phyloP scores from a whole-genome alignment of 2,888 invertebrate species.

The Phragmatobia fuliginosa region DNA sequence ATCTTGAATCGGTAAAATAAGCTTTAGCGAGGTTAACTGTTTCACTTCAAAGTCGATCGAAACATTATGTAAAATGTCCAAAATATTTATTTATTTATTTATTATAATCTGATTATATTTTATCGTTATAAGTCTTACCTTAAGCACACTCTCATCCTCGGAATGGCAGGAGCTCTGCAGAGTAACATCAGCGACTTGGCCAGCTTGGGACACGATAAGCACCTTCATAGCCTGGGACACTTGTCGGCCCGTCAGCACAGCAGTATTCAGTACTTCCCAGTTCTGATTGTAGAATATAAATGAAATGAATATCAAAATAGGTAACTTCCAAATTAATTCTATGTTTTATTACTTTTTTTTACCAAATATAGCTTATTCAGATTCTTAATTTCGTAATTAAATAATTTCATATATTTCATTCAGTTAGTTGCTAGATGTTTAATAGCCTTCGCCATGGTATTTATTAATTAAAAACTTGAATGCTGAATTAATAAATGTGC shows the following conservation, averaged over 20 bases:
- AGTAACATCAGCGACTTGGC: constrained; percentile 97
- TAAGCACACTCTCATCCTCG: constrained; percentile 97
- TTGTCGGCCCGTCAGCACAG: constrained; percentile 96
- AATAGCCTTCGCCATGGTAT: background rate
- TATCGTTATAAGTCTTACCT: constrained; percentile 87
- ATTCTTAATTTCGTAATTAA: too few relatives aligned
- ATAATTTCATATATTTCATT: background rate
- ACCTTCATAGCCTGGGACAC: constrained; percentile 98
- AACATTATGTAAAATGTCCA: too few relatives aligned
- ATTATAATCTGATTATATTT: background rate
- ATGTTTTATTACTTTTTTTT: background rate
- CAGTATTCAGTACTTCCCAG: constrained; percentile 98
- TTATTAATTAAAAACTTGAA: background rate
- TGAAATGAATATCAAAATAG: background rate
- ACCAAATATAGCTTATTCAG: background rate
- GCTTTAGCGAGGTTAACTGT: too few relatives aligned
- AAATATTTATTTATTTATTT: background rate
- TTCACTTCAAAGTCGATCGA: too few relatives aligned
- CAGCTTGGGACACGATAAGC: constrained; percentile 97
- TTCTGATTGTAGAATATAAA: constrained; percentile 87
- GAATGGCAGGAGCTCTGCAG: constrained; percentile 97
- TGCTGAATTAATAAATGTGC: background rate
- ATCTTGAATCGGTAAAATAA: too few relatives aligned
- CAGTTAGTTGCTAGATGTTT: background rate
- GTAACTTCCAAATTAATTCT: background rate